Evolutionary conservation across 2,113 vertebrate genomes (phyloP).

Genomic region (Grallaria varia): DNA sequence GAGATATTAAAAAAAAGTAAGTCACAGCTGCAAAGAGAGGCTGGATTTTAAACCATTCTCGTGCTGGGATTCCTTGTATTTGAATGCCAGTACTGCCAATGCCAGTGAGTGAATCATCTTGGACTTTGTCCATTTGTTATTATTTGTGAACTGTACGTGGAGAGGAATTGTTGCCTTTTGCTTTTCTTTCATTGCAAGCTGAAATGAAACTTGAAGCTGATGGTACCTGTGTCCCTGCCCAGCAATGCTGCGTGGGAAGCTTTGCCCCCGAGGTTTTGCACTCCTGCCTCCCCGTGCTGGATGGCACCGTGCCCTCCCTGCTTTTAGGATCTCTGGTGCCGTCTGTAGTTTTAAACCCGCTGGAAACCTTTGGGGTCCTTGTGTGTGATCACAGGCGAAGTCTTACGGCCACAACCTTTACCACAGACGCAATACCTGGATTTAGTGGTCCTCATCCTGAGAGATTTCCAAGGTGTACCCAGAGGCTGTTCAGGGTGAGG

Average conservation of each 20-base stretch:
- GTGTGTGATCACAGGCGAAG: neutral
- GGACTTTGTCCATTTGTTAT: neutral
- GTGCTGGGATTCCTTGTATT: neutral
- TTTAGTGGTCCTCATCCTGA: neutral
- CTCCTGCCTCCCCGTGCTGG: neutral
- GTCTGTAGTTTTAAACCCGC: neutral
- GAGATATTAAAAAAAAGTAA: neutral
- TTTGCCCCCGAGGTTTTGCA: neutral
- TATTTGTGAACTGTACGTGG: neutral
- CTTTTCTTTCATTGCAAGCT: neutral
- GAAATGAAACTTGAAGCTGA: neutral
- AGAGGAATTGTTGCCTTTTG: neutral
- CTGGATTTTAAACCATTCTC: neutral
- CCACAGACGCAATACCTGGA: neutral
- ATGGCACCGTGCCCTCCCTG: neutral
- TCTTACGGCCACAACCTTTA: neutral
- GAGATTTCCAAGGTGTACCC: neutral
- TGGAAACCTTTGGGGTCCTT: neutral
- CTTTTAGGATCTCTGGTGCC: neutral
- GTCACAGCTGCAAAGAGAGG: neutral
- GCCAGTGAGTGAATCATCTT: neutral
- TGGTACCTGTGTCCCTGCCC: neutral
- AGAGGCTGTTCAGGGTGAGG: neutral
- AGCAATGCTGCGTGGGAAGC: neutral
- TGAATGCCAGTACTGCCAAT: neutral